These are phyloP conservation scores for Aphelocoma californica DNA, from an alignment of 2,797 vertebrate species.

Conservation along the genomic window DNA sequence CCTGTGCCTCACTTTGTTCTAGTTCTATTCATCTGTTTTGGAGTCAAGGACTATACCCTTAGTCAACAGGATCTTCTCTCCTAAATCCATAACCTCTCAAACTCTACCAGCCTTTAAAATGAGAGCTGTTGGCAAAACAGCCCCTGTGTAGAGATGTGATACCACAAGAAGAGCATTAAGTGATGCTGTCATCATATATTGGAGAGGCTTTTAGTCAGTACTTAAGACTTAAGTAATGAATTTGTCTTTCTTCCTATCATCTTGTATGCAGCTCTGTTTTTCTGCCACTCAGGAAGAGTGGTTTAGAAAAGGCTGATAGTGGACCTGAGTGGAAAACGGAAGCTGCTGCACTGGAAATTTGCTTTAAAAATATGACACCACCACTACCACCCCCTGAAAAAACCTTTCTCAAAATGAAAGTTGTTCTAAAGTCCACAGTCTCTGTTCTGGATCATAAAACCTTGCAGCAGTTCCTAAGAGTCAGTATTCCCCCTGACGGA, in stretches of 20 bases:
- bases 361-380: neutral
- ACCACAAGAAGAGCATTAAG: neutral
- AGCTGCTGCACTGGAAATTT: neutral
- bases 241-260: neutral
- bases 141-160: neutral
- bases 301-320: neutral
- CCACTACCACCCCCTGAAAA: neutral
- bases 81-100: neutral
- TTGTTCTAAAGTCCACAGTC: neutral
- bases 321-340: neutral
- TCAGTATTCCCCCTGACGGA: neutral
- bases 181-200: neutral
- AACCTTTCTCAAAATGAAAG: neutral
- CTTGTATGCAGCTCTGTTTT: neutral
- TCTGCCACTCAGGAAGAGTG: neutral
- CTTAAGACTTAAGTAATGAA: neutral
- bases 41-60: neutral
- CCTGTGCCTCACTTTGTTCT: neutral
- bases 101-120: neutral
- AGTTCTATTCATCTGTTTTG: neutral
- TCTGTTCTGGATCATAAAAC: neutral
- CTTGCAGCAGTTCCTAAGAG: neutral
- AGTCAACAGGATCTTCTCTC: neutral
- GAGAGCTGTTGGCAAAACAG: neutral
- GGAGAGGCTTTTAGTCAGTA: neutral